A percentile compares a stretch with the other conserved stretches of the same genome.
Conservation (phyloP, 2,888 invertebrate species). For the Athalia rosae region DNA sequence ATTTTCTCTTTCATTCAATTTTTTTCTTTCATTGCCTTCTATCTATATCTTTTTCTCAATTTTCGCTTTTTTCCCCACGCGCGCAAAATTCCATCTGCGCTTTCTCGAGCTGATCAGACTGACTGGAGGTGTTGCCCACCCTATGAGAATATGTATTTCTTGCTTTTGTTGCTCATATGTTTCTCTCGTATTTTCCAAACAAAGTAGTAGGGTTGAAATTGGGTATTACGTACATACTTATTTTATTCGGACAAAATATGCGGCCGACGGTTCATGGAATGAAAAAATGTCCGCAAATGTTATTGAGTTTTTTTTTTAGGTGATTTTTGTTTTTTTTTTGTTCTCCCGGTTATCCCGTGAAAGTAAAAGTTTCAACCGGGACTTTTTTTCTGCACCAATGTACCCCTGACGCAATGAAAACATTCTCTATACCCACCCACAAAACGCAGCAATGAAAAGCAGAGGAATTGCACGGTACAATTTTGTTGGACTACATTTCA, state of each 20-base stretch:
- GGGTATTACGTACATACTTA: too few species aligned
- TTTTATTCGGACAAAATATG: too few species aligned
- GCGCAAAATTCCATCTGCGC: constrained; percentile 4
- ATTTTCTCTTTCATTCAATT: not conserved
- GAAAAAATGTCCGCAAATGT: too few species aligned
- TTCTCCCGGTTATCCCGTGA: too few species aligned
- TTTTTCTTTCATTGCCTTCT: not conserved
- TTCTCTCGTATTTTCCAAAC: not conserved
- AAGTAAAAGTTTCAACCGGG: not conserved
- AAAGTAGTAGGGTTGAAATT: too few species aligned
- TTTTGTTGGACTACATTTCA: constrained; percentile 1
- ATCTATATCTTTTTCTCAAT: not conserved
- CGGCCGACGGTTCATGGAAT: too few species aligned
- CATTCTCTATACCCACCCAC: not conserved
- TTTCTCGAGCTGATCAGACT: not conserved
- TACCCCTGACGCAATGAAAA: not conserved
- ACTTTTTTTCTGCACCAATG: not conserved
- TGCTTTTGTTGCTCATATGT: too few species aligned
- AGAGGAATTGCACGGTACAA: not conserved
- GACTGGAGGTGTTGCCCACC: too few species aligned
- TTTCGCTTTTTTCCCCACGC: not conserved
- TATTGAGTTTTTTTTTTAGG: too few species aligned
- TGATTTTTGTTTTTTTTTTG: too few species aligned
- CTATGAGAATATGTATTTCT: too few species aligned
- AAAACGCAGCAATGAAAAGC: constrained; percentile 7